Base-by-base conservation (phyloP, 2,888 invertebrate species). In the Leucoptera coffeella region DNA sequence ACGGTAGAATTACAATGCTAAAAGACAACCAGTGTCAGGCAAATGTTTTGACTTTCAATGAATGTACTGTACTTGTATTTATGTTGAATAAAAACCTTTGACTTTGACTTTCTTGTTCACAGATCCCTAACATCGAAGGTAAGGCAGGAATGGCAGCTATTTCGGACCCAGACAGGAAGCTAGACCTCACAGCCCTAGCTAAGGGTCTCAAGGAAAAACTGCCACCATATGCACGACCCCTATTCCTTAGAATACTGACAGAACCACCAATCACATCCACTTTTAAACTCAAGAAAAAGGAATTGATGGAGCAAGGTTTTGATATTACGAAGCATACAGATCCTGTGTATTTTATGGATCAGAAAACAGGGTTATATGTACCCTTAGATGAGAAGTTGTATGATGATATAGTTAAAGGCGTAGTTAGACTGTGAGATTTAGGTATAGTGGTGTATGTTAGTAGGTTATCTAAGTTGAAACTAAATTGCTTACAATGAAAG, bases 81-180 rank as follows among this genome's bases (percentile, higher is more conserved):
- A n/a, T n/a, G n/a, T n/a, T n/a, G n/a, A n/a, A n/a, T n/a, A n/a
- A n/a, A n/a, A n/a, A n/a, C n/a, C n/a, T n/a, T n/a, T n/a, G n/a
- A n/a, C n/a, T n/a, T n/a, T n/a, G n/a, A n/a, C n/a, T n/a, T n/a
- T n/a, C n/a, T 26, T 37, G 38, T 27, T 32, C 27, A 2, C 50
- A 87, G 86, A 73, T 89, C 26, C 85, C 86, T 1, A 74, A 81
- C 33, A 65, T 76, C 2, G 89, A 90, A 59, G 95, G 95, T 1
- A 80, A 82, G 50, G 93, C 93, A 2, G 95, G 95, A 4, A 95
- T 96, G 95, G 91, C 82, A 0, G 89, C 93, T 1, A 84, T 95
- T 27, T 83, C 86, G 1, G 89, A 92, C 43, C 75, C 80, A 1
- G 74, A 80, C 3, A 65, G 71, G 9, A 74, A 73, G 27, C 41